Evolutionary conservation across 2,888 invertebrate species (phyloP), one percentile per base, ranked within the genome.

Genomic region (Ennomos fuscantarius): DNA sequence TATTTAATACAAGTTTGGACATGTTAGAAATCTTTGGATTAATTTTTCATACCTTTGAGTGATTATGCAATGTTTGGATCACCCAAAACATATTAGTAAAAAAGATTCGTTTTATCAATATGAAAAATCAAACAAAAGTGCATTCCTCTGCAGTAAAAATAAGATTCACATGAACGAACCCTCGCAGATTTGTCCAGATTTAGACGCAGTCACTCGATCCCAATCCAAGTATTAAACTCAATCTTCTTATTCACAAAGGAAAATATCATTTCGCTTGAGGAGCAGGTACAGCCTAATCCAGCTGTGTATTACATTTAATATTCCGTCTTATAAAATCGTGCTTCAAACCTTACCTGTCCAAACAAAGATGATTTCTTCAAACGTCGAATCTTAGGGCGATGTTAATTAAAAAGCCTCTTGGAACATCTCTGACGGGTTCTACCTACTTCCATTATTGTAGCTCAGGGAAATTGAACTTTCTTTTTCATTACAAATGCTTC

Each of bases 381-480:
- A 65, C 61, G 63, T 58, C 61, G 49, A 70, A 68, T 72, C 65
- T 68, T 66, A 65, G 68, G 61, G 39, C 55, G 68, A 61, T 62
- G 65, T 68, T 76, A 76, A 74, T 72, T 76, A 69, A 71, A 67
- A 66, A 70, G 47, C 47, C 55, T 66, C 63, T 62, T 11, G 43
- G 34, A 47, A 47, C 35, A 32, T 33, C 39, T 37, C 50, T 2
- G 35, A 37, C 41, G 9, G 42, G 31, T 49, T 47, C 9, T 45
- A 43, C 43, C 9, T 45, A 43, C 43, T 32, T 24, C 41, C 13
- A 53, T 51, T 45, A 34, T 36, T 50, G 35, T 44, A 45, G 46
- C 48, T 34, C 50, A 56, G 53, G 39, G 61, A 67, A 66, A 59
- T 53, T 56, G 32, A 62, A 67, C 62, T 72, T 63, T 68, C 60